Conservation (phyloP, 2,888 invertebrate genomes). For the Mesochorus sp. region DNA sequence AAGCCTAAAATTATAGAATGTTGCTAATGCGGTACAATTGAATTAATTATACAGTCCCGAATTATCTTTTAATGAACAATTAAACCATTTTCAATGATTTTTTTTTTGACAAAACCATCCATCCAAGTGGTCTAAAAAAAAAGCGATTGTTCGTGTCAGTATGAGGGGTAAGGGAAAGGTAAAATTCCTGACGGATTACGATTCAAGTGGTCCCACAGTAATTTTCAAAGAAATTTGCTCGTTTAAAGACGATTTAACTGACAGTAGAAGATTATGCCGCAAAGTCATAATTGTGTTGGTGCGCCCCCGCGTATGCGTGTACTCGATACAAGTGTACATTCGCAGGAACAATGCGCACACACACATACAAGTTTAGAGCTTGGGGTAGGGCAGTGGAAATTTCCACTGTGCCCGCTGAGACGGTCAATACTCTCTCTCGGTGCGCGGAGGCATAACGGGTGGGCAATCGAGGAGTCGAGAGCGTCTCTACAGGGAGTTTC, state of each 20-base stretch:
- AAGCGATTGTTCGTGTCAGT: too few relatives aligned
- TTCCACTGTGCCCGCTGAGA: slow-evolving; percentile 79
- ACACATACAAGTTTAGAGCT: slow-evolving; percentile 67
- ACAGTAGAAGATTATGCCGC: neutral
- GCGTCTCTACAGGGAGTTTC: slow-evolving; percentile 67
- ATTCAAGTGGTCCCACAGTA: too few relatives aligned
- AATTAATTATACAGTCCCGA: too few relatives aligned
- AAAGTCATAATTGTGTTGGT: neutral
- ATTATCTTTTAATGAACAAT: too few relatives aligned
- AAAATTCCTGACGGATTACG: too few relatives aligned
- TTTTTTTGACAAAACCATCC: too few relatives aligned
- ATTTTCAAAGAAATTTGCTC: slow-evolving; percentile 65
- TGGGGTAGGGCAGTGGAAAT: slow-evolving; percentile 81
- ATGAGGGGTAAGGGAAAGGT: too few relatives aligned
- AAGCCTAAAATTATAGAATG: too few relatives aligned
- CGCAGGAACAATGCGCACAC: slow-evolving; percentile 57
- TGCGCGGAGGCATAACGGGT: neutral
- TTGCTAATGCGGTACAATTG: too few relatives aligned
- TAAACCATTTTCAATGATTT: too few relatives aligned
- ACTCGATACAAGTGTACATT: slow-evolving; percentile 59
- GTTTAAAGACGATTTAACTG: neutral
- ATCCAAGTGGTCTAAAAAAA: too few relatives aligned
- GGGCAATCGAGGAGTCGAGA: slow-evolving; percentile 25
- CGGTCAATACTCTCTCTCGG: slow-evolving; percentile 80
- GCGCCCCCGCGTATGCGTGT: slow-evolving; percentile 35